Evolutionary conservation across 1,140 invertebrate genomes (phyloP), one percentile per base, ranked within the genome.

Genomic region (Drosophila nebulosa): DNA sequence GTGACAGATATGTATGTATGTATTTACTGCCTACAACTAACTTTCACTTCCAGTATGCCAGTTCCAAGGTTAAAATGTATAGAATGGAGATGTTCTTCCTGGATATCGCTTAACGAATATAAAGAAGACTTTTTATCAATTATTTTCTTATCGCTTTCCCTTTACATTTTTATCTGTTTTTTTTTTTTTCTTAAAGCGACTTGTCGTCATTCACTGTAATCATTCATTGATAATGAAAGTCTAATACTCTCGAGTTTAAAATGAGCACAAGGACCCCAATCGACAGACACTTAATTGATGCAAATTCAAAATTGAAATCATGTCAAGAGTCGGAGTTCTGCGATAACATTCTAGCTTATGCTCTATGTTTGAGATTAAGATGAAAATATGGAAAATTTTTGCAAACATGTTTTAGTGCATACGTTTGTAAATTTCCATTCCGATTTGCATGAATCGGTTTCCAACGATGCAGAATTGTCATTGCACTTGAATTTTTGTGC

Each of bases 391-490:
- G 81, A 85, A 85, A 84, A 84, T 84, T 85, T 85, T 78, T 64
- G 16, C 35, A 80, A 85, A 86, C 77, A 68, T 46, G 77, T 85
- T 80, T 77, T 24, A 32, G 27, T 18, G n/a, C n/a, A 27, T 7
- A 61, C 46, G 21, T 35, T 56, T 62, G 74, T 58, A 86, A 64
- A 78, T 86, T 88, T 88, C 83, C 81, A 88, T 60, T 64, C 64
- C 42, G 36, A 61, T 35, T 36, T 42, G 26, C 36, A 63, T 69
- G 55, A 66, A 72, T 68, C 50, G 35, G 59, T n/a, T n/a, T n/a
- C n/a, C n/a, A n/a, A n/a, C n/a, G n/a, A n/a, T n/a, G n/a, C n/a
- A 86, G 74, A 81, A 78, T 78, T 74, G 78, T 60, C 75, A 73
- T 78, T 86, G 83, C 78, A 72, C 81, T 81, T 85, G 80, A 85